Evolutionary conservation across 2,113 vertebrate genomes (phyloP), one percentile per base, ranked within the genome.

Genomic region (Scolopax mira): DNA sequence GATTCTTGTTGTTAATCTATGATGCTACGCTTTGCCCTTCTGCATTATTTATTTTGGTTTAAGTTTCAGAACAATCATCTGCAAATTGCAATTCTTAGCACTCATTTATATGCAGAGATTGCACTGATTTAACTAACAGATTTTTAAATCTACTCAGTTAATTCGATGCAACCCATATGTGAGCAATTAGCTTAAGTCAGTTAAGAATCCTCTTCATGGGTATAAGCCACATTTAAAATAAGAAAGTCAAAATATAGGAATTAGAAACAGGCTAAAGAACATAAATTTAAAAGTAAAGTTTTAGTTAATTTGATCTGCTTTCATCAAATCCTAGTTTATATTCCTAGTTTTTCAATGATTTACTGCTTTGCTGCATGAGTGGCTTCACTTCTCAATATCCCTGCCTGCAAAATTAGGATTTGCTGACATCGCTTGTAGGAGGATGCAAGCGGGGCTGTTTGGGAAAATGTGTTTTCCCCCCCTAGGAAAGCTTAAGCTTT

Each of bases 111-210:
- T 95, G 88, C 82, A 61, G 88, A 79, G 70, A 88, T 79, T 79
- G 73, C 61, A 74, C 64, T 84, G 88, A 84, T 94, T 94, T 96
- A 92, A 83, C 67, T 35, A 86, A 75, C 84, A 88, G 90, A 88
- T 95, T 96, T 97, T 94, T 90, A 89, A 95, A 95, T 92, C 85
- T 78, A 30, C 88, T 90, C 77, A 49, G 82, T 79, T 95, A 93
- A 95, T 94, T 95, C 3, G 0, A 39, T 95, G 90, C 90, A 93
- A 86, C 52, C 92, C 92, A 88, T 94, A 96, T 96, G 94, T 90
- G 85, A 88, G 88, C 90, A 96, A 96, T 95, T 96, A 96, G 24
- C 79, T 91, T 67, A 88, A 97, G 85, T 91, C 90, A 88, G 75
- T 95, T 91, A 94, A 93, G 61, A 91, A 90, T 80, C 81, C 60